Base-by-base conservation (phyloP, 1,140 invertebrate species). In the Camponotus pennsylvanicus region DNA sequence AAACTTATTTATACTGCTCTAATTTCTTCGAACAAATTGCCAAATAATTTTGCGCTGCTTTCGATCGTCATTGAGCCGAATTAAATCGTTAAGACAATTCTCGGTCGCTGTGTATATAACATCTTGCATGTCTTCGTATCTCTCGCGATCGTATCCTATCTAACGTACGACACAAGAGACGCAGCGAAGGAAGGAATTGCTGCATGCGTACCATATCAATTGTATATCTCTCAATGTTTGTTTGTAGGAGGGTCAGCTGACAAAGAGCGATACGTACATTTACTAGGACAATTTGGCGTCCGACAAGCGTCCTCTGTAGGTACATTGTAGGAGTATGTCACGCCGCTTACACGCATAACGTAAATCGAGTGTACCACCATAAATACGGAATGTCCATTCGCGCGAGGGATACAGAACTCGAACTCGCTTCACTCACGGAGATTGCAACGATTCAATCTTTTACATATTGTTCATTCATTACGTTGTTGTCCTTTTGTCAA, bases 191-290 rank as follows among this genome's bases (percentile, higher is more conserved):
- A 45, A 69, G 71, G 37, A 5, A 76, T 59, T 40, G 15, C 11
- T 75, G 82, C 70, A 70, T 78, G 84, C 88, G 45, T 83, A 86
- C 0, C 84, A 86, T 89, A 86, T 37, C 88, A 89, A 89, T 89
- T 89, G 85, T 89, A 89, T 89, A 89, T 89, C 77, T 86, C 88
- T 86, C 86, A 89, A 89, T 89, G 88, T 89, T 89, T 89, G 88
- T 89, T 91, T 80, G 34, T 90, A 90, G 89, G 89, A 95, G 92
- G 93, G 92, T 79, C 89, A 80, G 86, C 91, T 66, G 91, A 90
- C 92, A 90, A 94, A 92, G 92, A 95, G 95, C 92, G 91, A 94
- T 91, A 95, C 95, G 80, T 95, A 95, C 92, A 95, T 95, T 94
- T 95, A 92, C 94, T 95, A 95, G 93, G 92, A 92, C 91, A 92